Evolutionary conservation across 1,140 invertebrate species (phyloP), one percentile per base, ranked within the genome.

Genomic region (Episyrphus balteatus): DNA sequence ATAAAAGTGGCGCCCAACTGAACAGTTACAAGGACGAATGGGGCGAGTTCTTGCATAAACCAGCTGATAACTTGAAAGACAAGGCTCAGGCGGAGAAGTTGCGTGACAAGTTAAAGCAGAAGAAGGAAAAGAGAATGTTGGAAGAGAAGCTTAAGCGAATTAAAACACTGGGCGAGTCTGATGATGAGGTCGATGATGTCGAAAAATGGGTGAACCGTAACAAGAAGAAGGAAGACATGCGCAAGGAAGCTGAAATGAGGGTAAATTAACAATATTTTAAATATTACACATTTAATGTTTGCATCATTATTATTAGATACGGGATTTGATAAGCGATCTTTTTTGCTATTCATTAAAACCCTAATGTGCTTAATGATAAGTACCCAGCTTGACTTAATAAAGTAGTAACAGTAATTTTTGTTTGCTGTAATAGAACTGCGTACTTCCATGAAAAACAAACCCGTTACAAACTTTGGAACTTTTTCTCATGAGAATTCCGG

Each of bases 11-110:
- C 43, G 73, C 75, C 48, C 72, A 76, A 55, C 66, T 73, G 0
- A 70, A 73, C 42, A 71, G 73, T 31, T 70, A 79, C n/a, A 86
- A 84, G 55, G 84, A 84, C 65, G 87, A 88, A 61, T 77, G 86
- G 62, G 86, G 88, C 42, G 88, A 93, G 62, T 94, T 94, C 75
- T 84, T 94, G 55, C 94, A 98, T 68, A 89, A 86, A 65, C 91
- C 92, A 13, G 88, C 93, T 7, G 74, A 78, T 55, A 97, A 94
- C 71, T 70, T 89, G 31, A 72, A 77, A 17, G 76, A 88, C 30
- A 84, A 88, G 56, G 77, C 79, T 34, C 75, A 81, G 53, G 77
- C 79, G 0, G 88, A 97, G 55, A 90, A 92, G 62, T 57, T 98
- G 2, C 79, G 83, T 37, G 83, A 90, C 51, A 92, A 86, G 62